Base-by-base conservation (phyloP, 2,888 invertebrate species). In the Cephus rjabovi region DNA sequence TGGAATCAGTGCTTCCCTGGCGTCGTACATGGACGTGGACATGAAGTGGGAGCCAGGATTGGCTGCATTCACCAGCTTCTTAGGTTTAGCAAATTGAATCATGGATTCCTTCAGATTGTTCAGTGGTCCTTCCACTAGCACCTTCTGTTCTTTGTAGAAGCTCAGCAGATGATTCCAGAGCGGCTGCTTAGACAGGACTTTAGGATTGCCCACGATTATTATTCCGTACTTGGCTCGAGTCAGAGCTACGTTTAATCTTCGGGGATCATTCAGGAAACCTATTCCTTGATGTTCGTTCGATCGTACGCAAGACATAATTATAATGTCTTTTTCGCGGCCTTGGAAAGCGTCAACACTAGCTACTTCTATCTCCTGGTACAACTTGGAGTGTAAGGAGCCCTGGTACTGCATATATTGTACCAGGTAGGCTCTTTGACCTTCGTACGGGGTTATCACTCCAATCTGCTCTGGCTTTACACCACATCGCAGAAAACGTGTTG, bases 281-380 rank as follows among this genome's bases (percentile, higher is more conserved):
- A 99, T 99, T 70, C 98, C 99, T 91, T 99, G 99, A 89, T 99
- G 98, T 89, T 99, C 99, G 90, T 99, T 99, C 11, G 99, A 98
- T 76, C 99, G 95, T 3, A 99, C 99, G 92, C 99, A 99, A 0
- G 99, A 99, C 96, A 99, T 97, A 77, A 99, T 98, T 84, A 99
- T 99, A 79, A 99, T 97, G 89, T 99, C 99, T 89, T 99, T 99
- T 90, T 99, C 99, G 75, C 99, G 94, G 0, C 99, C 99, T 92
- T 99, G 99, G 92, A 99, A 99, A 0, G 99, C 99, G 92, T 99
- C 99, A 4, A 99, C 99, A 92, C 98, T 99, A 12, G 99, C 99
- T 0, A 99, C 99, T 92, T 99, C 99, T 77, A 99, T 98, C 90
- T 99, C 99, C 92, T 98, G 96, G 91, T 99, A 99, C 0, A 99